A percentile compares a stretch with the other conserved stretches of the same genome.
These are phyloP conservation scores for Pseudolaguvia tuberculata DNA, from an alignment of 2,113 vertebrate species.

Conservation along the genomic window DNA sequence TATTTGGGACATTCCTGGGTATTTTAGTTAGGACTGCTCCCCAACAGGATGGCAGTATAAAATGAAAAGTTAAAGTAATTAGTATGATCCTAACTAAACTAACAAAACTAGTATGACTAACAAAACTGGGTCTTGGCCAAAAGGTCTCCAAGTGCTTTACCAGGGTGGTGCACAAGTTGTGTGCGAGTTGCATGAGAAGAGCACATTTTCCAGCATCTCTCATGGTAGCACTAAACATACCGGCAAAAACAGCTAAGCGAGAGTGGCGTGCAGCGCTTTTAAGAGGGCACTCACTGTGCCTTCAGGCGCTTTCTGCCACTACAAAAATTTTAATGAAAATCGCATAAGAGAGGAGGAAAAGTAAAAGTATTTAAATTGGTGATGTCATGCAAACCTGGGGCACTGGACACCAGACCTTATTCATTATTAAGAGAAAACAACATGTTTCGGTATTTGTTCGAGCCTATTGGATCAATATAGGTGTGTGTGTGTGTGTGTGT, in stretches of 20 bases:
- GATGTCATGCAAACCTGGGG: constrained; percentile 63
- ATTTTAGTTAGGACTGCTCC: not conserved
- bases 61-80: constrained; percentile 54
- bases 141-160: constrained; percentile 39
- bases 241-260: constrained; percentile 59
- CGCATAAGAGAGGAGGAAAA: constrained; percentile 51
- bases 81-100: constrained; percentile 50
- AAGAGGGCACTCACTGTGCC: constrained; percentile 64
- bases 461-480: not conserved
- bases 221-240: constrained; percentile 63
- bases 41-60: not conserved
- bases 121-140: constrained; percentile 45
- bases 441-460: constrained; percentile 30
- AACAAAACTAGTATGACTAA: too few species aligned
- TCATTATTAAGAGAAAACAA: constrained; percentile 40
- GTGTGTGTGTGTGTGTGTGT: too few species aligned
- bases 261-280: constrained; percentile 66
- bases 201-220: constrained; percentile 67
- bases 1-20: not conserved
- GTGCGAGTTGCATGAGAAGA: constrained; percentile 70
- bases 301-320: constrained; percentile 64
- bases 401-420: constrained; percentile 45
- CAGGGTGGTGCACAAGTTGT: constrained; percentile 44
- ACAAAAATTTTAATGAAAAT: constrained; percentile 70
- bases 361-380: constrained; percentile 58